Evolutionary conservation across 2,888 invertebrate genomes (phyloP).

Genomic region (Perdita meconis): DNA sequence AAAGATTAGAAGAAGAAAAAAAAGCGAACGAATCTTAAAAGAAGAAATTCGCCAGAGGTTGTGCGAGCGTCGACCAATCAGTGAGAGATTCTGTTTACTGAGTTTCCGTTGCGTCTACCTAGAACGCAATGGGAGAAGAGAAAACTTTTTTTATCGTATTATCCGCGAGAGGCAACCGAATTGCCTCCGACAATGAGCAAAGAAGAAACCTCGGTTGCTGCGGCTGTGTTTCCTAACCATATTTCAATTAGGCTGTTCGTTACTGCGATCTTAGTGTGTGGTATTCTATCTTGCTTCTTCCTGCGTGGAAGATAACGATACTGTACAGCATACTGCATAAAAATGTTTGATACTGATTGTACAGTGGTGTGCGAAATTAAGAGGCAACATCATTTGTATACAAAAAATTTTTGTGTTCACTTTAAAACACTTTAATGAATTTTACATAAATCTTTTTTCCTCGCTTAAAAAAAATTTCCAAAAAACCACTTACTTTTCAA

Average conservation of each 20-base stretch:
- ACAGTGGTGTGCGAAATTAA: too few relatives aligned
- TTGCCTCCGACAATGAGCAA: constrained; percentile 35
- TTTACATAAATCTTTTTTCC: too few relatives aligned
- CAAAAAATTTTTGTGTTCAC: too few relatives aligned
- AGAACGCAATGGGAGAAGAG: constrained; percentile 3
- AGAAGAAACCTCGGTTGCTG: constrained; percentile 17
- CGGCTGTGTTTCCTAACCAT: constrained; percentile 42
- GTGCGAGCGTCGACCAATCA: constrained; percentile 19
- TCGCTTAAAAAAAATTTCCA: too few relatives aligned
- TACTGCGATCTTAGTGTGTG: neutral
- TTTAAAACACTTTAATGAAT: too few relatives aligned
- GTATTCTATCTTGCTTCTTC: neutral
- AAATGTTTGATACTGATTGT: too few relatives aligned
- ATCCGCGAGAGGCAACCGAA: constrained; percentile 29
- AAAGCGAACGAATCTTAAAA: too few relatives aligned
- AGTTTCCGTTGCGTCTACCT: constrained; percentile 7
- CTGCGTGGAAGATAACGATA: neutral
- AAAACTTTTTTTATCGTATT: constrained; percentile 40
- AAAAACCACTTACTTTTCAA: too few relatives aligned
- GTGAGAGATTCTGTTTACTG: constrained; percentile 23
- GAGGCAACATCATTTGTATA: too few relatives aligned
- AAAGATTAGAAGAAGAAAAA: too few relatives aligned
- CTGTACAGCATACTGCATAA: too few relatives aligned
- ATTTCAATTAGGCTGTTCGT: constrained; percentile 39
- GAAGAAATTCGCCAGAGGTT: too few relatives aligned